Evolutionary conservation across 2,888 invertebrate genomes (phyloP).

Genomic region (Callimorpha dominula): DNA sequence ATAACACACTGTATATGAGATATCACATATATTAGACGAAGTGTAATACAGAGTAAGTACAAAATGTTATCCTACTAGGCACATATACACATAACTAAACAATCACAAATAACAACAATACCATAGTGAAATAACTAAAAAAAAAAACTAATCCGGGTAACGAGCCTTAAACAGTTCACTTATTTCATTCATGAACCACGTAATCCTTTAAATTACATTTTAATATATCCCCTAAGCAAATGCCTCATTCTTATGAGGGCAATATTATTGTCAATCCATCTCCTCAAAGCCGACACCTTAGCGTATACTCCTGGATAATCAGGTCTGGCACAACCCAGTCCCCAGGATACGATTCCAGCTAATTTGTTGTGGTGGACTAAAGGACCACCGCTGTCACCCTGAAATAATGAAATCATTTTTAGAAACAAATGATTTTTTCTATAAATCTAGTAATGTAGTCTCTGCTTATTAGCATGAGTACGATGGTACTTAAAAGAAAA

Average conservation of each 20-base stretch:
- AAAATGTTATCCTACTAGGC: too few species aligned
- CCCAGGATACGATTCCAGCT: constrained; percentile 82
- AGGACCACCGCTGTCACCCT: constrained; percentile 85
- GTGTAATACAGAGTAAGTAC: too few species aligned
- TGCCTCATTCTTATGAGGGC: constrained; percentile 61
- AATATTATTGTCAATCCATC: constrained; percentile 74
- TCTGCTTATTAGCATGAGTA: too few species aligned
- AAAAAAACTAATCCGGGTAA: neutral
- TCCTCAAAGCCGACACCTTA: constrained; percentile 74
- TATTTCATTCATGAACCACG: neutral
- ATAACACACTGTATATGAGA: too few species aligned
- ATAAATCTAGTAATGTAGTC: too few species aligned
- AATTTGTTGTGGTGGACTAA: constrained; percentile 75
- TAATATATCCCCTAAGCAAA: constrained; percentile 44
- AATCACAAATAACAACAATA: too few species aligned
- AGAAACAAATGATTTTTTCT: too few species aligned
- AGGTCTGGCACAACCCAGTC: constrained; percentile 80
- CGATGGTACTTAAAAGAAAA: too few species aligned
- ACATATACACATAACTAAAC: too few species aligned
- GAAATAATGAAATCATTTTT: constrained; percentile 7
- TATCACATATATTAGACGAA: too few species aligned
- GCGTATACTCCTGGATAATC: constrained; percentile 82
- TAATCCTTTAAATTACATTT: neutral
- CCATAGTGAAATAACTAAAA: neutral
- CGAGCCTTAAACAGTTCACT: neutral